These are phyloP conservation scores for Apostichopus leukothele DNA, from an alignment of 53 echinoderm and acorn worm genomes.

Conservation along the genomic window DNA sequence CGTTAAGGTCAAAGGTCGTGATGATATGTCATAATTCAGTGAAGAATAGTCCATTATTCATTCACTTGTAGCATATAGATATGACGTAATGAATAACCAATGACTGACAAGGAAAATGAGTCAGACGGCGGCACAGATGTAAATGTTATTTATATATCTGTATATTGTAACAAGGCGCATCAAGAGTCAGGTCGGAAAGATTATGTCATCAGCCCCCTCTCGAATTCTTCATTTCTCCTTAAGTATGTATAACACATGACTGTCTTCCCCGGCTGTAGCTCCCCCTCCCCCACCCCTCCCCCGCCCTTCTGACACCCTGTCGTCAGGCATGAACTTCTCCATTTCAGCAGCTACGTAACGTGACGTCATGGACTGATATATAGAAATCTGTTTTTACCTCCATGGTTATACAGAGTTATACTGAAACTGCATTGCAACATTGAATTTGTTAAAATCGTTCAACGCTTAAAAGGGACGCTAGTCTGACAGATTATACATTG, in stretches of 20 bases:
- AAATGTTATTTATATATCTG: background rate
- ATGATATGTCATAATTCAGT: too few relatives aligned
- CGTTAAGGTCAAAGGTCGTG: too few relatives aligned
- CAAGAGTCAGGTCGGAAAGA: background rate
- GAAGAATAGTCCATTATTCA: too few relatives aligned
- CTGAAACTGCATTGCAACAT: too few relatives aligned
- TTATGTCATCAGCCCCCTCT: background rate
- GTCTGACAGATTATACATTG: too few relatives aligned
- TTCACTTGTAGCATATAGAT: too few relatives aligned
- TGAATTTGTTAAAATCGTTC: too few relatives aligned
- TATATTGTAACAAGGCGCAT: background rate
- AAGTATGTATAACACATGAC: background rate
- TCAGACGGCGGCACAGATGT: background rate
- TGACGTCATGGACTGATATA: background rate
- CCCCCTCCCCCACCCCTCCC: background rate
- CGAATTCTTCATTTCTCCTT: background rate
- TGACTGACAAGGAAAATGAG: background rate
- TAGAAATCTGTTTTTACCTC: background rate
- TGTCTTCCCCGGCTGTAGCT: background rate
- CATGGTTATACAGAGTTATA: too few relatives aligned
- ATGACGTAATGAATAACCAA: background rate
- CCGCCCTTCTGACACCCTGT: background rate
- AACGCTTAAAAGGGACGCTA: too few relatives aligned
- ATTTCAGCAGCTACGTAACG: background rate
- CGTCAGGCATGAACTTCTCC: too few relatives aligned